A percentile compares a stretch with the other conserved stretches of the same genome.
Conservation (phyloP, 2,113 vertebrate genomes). For the Ammodytes dubius region DNA sequence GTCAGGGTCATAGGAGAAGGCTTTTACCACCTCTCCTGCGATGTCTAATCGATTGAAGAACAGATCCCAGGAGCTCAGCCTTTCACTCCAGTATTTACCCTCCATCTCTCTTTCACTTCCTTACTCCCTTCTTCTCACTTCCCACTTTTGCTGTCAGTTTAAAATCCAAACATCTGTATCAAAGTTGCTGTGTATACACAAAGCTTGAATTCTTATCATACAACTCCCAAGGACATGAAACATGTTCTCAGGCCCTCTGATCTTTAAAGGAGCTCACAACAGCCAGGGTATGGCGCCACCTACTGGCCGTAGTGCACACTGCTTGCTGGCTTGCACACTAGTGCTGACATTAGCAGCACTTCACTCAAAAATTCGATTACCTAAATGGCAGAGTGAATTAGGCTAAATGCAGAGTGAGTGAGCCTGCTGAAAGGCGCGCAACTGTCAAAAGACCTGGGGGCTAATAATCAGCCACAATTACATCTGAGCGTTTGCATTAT, state of each 20-base stretch:
- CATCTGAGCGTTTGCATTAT: slow-evolving; percentile 55
- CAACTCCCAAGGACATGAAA: slow-evolving; percentile 49
- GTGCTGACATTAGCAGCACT: slow-evolving; percentile 26
- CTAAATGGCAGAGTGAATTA: slow-evolving; percentile 71
- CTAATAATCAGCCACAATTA: slow-evolving; percentile 66
- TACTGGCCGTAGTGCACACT: slow-evolving; percentile 55
- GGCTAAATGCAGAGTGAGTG: slow-evolving; percentile 59
- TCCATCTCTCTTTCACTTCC: background rate
- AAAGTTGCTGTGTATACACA: background rate
- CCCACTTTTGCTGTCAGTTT: slow-evolving; percentile 13
- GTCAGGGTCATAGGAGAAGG: slow-evolving; percentile 67
- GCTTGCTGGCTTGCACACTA: background rate
- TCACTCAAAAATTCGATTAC: slow-evolving; percentile 63
- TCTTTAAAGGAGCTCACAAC: background rate
- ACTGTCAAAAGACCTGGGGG: slow-evolving; percentile 49
- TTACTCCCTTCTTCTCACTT: slow-evolving; percentile 7
- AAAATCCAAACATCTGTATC: background rate
- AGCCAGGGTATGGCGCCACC: slow-evolving; percentile 60
- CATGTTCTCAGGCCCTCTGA: background rate
- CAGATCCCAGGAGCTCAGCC: slow-evolving; percentile 43
- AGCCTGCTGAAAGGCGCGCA: slow-evolving; percentile 60
- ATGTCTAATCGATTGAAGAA: slow-evolving; percentile 69
- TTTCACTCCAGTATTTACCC: slow-evolving; percentile 19
- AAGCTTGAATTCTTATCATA: slow-evolving; percentile 17
- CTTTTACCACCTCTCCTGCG: slow-evolving; percentile 49